Evolutionary conservation across 2,113 vertebrate genomes (phyloP), one percentile per base, ranked within the genome.

Genomic region (Sorex araneus): DNA sequence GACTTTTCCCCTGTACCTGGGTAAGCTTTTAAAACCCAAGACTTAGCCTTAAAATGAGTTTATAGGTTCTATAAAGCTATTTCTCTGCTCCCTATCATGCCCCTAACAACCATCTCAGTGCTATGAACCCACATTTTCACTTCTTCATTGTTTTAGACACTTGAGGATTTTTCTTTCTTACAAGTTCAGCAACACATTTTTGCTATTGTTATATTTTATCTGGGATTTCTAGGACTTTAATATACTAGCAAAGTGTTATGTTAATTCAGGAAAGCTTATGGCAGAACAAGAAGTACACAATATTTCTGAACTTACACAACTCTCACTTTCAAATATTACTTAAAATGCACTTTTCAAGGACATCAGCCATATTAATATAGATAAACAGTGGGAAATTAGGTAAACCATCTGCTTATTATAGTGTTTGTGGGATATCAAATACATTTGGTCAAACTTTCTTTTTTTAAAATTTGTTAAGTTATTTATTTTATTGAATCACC

Each of bases 151-250:
- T 94, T 85, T 57, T 47, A 64, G 40, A 13, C 21, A 74, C 27
- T 86, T 88, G 25, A 23, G 16, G 28, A 82, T 81, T 94, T 94
- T 88, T 82, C 21, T 92, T 95, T 89, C 32, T 89, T 70, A 64
- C 13, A 83, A 86, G 15, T 71, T 70, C 11, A 89, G 66, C 25
- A 86, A 43, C 79, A 75, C 81, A 64, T n/a, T 54, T 79, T 86
- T 91, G 60, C 66, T 91, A n/a, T 89, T 84, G 43, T 84, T 82
- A 23, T 57, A 70, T 21, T 79, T 91, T 87, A 69, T 54, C 67
- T 21, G 69, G 73, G 50, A 89, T 91, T 94, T 93, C 40, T 87
- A 82, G 60, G 36, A 88, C n/a, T 79, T 87, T 70, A 82, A 16
- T 47, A 47, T 13, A 32, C 18, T 10, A 57, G 27, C 78, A n/a